phyloP scores from a whole-genome alignment of 2,888 invertebrate genomes.

The Cylindroiulus punctatus region DNA sequence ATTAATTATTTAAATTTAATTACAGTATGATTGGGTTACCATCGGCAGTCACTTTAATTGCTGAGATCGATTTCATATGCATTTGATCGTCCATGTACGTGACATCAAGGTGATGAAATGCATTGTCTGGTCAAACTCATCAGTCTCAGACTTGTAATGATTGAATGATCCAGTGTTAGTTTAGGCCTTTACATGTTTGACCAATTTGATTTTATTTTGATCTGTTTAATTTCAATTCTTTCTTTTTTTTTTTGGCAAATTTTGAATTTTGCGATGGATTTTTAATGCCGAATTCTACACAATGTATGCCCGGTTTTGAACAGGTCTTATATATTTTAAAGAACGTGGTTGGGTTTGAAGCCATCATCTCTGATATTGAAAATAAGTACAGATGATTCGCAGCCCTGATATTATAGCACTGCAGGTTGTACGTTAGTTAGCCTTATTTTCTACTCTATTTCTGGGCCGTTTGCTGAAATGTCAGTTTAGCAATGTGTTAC shows the following conservation, averaged over 20 bases:
- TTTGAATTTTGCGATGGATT: background rate
- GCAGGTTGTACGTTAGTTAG: background rate
- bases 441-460: background rate
- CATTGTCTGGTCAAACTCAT: background rate
- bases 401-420: background rate
- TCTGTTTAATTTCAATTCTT: background rate
- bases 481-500: too few species aligned
- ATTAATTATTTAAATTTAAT: conserved; percentile 3
- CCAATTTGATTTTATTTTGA: background rate
- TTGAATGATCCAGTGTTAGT: background rate
- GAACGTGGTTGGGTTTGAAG: too few species aligned
- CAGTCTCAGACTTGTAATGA: background rate
- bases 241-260: background rate
- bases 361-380: too few species aligned
- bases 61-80: background rate
- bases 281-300: too few species aligned
- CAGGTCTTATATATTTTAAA: background rate
- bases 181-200: background rate
- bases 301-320: background rate
- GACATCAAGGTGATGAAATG: too few species aligned
- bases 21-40: background rate
- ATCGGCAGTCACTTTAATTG: background rate
- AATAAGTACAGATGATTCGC: background rate
- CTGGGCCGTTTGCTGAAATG: too few species aligned
- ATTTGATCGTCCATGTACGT: too few species aligned